Evolutionary conservation across 2,888 invertebrate genomes (phyloP), one percentile per base, ranked within the genome.

Genomic region (Omphaloscelis lunosa): DNA sequence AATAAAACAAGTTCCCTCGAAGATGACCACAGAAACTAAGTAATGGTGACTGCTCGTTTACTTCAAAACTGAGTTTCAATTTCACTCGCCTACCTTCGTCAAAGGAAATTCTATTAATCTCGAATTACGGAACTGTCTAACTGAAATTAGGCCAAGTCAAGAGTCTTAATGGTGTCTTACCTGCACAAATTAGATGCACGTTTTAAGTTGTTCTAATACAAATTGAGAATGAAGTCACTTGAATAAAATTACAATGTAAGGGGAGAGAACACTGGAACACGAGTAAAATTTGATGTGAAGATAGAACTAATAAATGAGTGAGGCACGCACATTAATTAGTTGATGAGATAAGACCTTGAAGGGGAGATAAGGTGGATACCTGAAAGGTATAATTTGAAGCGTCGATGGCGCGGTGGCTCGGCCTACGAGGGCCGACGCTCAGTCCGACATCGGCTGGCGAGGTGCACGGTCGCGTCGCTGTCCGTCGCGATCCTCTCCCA

Each of bases 331-430:
- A 88, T 86, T 88, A 89, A 89, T 89, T 88, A 89, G 89, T 86
- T 88, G 86, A 88, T 87, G 88, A 88, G 88, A 88, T 88, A 88
- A 88, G 83, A 84, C 88, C 88, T 88, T 88, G 87, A 87, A 83
- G 82, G 88, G 86, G 81, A 84, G 89, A 87, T 88, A 85, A 89
- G 88, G 89, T 88, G 84, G 86, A 89, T 91, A 92, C 92, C 92
- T 92, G 92, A 86, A 90, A 92, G 91, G 92, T 91, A 88, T 88
- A 89, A 82, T 84, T 85, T 86, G 86, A 87, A 86, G 80, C 86
- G 88, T 82, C 86, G 85, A 87, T 87, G 79, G 89, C 88, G 89
- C 82, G 87, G 88, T 80, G 79, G 85, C 83, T 82, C 84, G 85
- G 79, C 80, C 84, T 78, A 68, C 75, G 53, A 88, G 84, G 85